Conservation (phyloP, 2,888 invertebrate genomes). For the Falcaria lacertinaria region DNA sequence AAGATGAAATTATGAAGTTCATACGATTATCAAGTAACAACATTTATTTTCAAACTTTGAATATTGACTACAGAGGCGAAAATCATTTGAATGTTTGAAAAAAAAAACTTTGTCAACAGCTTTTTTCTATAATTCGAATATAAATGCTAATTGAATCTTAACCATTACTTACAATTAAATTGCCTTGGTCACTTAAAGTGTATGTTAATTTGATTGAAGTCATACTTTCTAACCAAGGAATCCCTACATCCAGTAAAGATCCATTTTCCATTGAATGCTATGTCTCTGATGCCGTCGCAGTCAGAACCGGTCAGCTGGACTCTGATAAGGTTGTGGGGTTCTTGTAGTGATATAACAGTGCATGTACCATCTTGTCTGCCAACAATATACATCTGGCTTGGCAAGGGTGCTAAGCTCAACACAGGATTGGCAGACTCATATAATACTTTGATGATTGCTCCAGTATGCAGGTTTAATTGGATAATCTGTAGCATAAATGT, state of each 20-base stretch:
- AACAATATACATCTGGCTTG: conserved; percentile 72
- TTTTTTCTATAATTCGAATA: too few relatives aligned
- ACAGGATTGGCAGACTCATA: conserved; percentile 81
- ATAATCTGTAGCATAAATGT: conserved; percentile 54
- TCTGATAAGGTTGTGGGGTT: conserved; percentile 40
- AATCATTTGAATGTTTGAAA: too few relatives aligned
- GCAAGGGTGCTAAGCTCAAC: conserved; percentile 66
- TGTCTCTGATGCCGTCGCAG: conserved; percentile 83
- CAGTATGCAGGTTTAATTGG: conserved; percentile 47
- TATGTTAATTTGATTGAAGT: conserved; percentile 67
- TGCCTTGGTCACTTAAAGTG: conserved; percentile 58
- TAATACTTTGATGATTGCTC: conserved; percentile 49
- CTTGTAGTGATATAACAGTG: conserved; percentile 68
- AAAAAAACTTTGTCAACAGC: too few relatives aligned
- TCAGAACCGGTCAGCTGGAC: conserved; percentile 85
- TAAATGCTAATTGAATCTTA: conserved; percentile 19
- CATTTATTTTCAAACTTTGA: background rate
- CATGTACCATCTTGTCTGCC: conserved; percentile 83
- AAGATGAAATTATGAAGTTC: background rate
- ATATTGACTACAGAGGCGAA: background rate
- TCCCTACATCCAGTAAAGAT: conserved; percentile 84
- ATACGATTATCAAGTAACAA: too few relatives aligned
- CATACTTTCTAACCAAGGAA: conserved; percentile 81
- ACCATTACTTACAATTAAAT: conserved; percentile 18
- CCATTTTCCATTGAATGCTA: conserved; percentile 79